These are phyloP conservation scores for Balaeniceps rex DNA, from an alignment of 2,113 vertebrate species.

Conservation along the genomic window DNA sequence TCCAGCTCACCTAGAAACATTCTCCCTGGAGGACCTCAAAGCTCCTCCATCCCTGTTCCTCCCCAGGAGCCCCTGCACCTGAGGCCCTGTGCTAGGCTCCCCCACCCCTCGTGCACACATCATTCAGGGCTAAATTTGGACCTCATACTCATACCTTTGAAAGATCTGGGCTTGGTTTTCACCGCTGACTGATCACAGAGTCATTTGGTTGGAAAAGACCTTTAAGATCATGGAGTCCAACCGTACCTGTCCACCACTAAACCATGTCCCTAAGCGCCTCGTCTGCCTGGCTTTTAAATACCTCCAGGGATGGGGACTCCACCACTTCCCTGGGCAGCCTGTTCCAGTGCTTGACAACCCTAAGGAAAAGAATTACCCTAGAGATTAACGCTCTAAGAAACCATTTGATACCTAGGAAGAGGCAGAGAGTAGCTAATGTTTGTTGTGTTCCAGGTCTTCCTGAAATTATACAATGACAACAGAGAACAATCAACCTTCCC, in stretches of 20 bases:
- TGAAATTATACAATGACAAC: not conserved
- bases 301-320: too few species aligned
- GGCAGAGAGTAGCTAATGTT: not conserved
- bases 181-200: not conserved
- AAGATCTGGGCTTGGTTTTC: not conserved
- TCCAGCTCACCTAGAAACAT: not conserved
- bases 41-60: not conserved
- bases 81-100: not conserved
- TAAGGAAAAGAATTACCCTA: not conserved
- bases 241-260: too few species aligned
- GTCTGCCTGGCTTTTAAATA: too few species aligned
- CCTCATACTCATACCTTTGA: not conserved
- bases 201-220: too few species aligned
- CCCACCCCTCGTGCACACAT: not conserved
- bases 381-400: not conserved
- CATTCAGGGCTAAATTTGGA: not conserved
- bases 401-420: not conserved
- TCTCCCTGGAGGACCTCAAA: not conserved
- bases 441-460: not conserved
- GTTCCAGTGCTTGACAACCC: too few species aligned
- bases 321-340: too few species aligned
- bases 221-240: too few species aligned
- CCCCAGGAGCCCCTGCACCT: not conserved
- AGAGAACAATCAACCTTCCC: not conserved
- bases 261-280: too few species aligned